Evolutionary conservation across 2,888 invertebrate genomes (phyloP).

Genomic region (Pharmacophagus antenor): DNA sequence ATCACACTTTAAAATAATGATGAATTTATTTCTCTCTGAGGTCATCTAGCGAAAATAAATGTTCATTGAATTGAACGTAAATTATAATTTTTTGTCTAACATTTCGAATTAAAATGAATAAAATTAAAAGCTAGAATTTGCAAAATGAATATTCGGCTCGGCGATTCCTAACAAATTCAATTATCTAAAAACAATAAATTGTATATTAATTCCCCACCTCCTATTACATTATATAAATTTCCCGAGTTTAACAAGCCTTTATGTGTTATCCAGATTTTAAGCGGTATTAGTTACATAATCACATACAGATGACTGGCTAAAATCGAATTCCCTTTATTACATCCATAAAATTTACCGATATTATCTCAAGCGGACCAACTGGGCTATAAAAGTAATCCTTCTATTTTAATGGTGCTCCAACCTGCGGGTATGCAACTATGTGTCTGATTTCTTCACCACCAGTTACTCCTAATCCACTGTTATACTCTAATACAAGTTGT

Average conservation of each 20-base stretch:
- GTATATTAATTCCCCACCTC: constrained; percentile 13
- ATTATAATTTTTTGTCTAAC: neutral
- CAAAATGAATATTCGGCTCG: constrained; percentile 11
- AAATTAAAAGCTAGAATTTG: constrained; percentile 5
- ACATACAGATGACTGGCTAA: constrained; percentile 72
- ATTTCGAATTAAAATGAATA: constrained; percentile 4
- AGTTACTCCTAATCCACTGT: too few species aligned
- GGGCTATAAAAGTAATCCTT: constrained; percentile 77
- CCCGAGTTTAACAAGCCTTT: constrained; percentile 22
- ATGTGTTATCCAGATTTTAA: constrained; percentile 31
- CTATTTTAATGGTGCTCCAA: constrained; percentile 75
- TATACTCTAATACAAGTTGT: too few species aligned
- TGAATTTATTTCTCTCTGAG: neutral
- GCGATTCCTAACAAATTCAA: constrained; percentile 10
- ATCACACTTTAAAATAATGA: neutral
- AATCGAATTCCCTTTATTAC: constrained; percentile 78
- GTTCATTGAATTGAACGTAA: neutral
- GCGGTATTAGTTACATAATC: constrained; percentile 58
- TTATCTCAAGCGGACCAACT: constrained; percentile 75
- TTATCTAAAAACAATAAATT: constrained; percentile 28
- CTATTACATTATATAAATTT: constrained; percentile 21
- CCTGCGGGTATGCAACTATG: constrained; percentile 74
- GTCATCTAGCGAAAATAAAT: neutral
- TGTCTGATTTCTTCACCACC: constrained; percentile 58
- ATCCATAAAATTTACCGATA: constrained; percentile 77